Evolutionary conservation across 2,888 invertebrate species (phyloP).

Genomic region (Rhopalosiphum nymphaeae): DNA sequence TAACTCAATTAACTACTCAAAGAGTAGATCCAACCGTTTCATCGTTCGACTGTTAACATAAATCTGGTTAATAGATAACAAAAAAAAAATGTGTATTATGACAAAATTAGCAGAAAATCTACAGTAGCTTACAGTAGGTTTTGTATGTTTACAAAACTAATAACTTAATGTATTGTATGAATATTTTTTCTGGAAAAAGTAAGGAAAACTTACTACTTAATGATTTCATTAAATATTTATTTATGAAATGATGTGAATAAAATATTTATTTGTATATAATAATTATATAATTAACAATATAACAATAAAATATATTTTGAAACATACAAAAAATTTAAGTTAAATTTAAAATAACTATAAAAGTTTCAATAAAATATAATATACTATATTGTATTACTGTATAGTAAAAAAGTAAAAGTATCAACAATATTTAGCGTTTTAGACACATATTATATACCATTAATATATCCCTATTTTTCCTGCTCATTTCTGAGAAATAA

Average conservation of each 20-base stretch:
- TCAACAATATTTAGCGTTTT: not conserved
- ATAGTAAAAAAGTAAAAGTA: no score
- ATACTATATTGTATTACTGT: not conserved
- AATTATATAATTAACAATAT: not conserved
- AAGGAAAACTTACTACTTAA: not conserved
- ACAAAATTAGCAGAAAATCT: not conserved
- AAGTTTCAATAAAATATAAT: not conserved
- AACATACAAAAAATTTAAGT: not conserved
- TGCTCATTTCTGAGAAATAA: not conserved
- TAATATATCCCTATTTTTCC: not conserved
- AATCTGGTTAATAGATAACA: not conserved
- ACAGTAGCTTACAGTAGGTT: not conserved
- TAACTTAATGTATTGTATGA: not conserved
- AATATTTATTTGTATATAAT: not conserved
- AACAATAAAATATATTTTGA: not conserved
- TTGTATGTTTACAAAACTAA: not conserved
- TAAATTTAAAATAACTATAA: not conserved
- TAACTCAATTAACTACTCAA: not conserved
- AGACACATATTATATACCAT: conserved; percentile 4
- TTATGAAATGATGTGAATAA: not conserved
- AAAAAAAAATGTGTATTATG: not conserved
- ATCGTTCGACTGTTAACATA: not conserved
- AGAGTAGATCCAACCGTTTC: not conserved
- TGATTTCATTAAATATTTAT: not conserved
- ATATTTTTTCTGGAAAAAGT: not conserved